Conservation (phyloP, 2,888 invertebrate species). For the Thymelicus acteon region DNA sequence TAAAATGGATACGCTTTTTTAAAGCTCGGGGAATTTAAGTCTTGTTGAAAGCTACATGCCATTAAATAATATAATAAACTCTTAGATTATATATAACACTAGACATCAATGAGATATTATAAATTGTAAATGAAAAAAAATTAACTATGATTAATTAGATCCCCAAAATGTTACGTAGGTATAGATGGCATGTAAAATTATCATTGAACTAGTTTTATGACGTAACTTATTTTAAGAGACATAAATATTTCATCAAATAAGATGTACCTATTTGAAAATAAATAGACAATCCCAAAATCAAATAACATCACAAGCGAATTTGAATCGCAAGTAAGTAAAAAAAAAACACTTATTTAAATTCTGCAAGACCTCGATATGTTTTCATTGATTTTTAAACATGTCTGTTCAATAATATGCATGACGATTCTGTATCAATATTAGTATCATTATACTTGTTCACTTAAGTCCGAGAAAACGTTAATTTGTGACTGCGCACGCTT, state of each 20-base stretch:
- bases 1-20: conserved; percentile 72
- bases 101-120: too few species aligned
- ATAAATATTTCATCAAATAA: background rate
- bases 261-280: background rate
- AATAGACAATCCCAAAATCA: background rate
- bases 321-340: too few species aligned
- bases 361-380: background rate
- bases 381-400: background rate
- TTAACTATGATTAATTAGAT: background rate
- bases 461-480: conserved; percentile 20
- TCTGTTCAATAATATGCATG: background rate
- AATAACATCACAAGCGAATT: too few species aligned
- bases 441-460: conserved; percentile 14
- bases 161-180: too few species aligned
- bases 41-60: conserved; percentile 37
- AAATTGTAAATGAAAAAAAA: too few species aligned
- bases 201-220: too few species aligned
- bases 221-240: too few species aligned
- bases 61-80: background rate
- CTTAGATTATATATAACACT: too few species aligned
- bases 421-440: conserved; percentile 10
- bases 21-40: conserved; percentile 69
- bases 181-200: too few species aligned
- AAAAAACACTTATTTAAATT: background rate
- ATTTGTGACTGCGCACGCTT: conserved; percentile 31